Evolutionary conservation across 2,888 invertebrate species (phyloP).

Genomic region (Drosophila limbata): DNA sequence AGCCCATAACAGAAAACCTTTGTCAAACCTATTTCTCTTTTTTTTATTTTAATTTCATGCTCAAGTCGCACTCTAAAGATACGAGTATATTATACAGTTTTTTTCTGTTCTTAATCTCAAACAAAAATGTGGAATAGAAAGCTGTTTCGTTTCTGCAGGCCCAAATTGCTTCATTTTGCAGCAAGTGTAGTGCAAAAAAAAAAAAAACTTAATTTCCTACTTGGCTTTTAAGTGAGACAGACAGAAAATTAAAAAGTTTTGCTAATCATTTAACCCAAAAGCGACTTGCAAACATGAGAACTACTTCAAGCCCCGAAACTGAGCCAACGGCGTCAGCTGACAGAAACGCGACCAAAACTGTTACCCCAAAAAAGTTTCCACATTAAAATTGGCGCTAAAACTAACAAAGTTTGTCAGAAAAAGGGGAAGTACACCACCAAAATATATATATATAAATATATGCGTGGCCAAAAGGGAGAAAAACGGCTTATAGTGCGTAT

Average conservation of each 20-base stretch:
- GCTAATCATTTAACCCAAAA: slow-evolving; percentile 71
- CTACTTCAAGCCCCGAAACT: slow-evolving; percentile 11
- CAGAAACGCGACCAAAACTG: slow-evolving; percentile 50
- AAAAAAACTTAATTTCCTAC: slow-evolving; percentile 56
- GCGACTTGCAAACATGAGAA: slow-evolving; percentile 24
- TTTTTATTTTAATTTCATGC: slow-evolving; percentile 21
- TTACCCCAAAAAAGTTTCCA: slow-evolving; percentile 58
- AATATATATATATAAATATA: slow-evolving; percentile 1
- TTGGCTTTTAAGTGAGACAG: slow-evolving; percentile 51
- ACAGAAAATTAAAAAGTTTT: slow-evolving; percentile 68
- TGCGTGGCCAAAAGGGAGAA: not conserved
- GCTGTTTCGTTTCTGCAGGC: slow-evolving; percentile 1
- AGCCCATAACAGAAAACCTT: slow-evolving; percentile 4
- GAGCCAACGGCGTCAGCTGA: slow-evolving; percentile 23
- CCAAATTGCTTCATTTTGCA: slow-evolving; percentile 19
- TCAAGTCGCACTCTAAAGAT: slow-evolving; percentile 14
- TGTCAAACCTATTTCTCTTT: slow-evolving; percentile 15
- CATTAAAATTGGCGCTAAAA: slow-evolving; percentile 79
- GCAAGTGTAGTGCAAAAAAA: slow-evolving; percentile 1
- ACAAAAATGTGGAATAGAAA: slow-evolving; percentile 4
- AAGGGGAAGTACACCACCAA: slow-evolving; percentile 1
- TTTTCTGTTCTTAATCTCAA: slow-evolving; percentile 4
- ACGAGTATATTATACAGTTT: not conserved
- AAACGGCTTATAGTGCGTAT: slow-evolving; percentile 7
- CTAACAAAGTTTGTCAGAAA: slow-evolving; percentile 68